phyloP scores from a whole-genome alignment of 1,140 invertebrate species.

The Apis cerana region DNA sequence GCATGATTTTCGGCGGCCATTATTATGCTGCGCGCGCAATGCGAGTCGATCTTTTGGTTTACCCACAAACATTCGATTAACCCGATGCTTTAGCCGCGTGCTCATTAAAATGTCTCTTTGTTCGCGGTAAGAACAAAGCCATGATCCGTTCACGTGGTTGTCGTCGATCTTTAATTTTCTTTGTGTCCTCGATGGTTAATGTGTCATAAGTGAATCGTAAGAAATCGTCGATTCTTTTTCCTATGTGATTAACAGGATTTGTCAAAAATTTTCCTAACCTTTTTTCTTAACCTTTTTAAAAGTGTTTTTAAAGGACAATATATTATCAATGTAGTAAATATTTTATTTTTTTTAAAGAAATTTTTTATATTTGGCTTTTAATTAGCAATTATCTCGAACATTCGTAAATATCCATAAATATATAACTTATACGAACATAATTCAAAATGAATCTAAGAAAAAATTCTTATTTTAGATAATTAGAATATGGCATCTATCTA shows the following conservation, averaged over 20 bases:
- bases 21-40: constrained; percentile 42
- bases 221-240: background rate
- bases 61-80: constrained; percentile 64
- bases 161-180: constrained; percentile 33
- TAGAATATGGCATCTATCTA: background rate
- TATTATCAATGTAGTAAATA: too few species aligned
- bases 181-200: constrained; percentile 40
- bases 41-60: constrained; percentile 34
- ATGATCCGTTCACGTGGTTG: constrained; percentile 19
- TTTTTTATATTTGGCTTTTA: background rate
- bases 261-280: background rate
- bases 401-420: too few species aligned
- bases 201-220: background rate
- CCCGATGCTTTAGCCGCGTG: constrained; percentile 35
- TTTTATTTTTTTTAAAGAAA: too few species aligned
- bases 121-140: constrained; percentile 54
- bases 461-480: background rate
- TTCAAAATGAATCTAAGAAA: constrained; percentile 28
- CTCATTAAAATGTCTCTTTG: constrained; percentile 68
- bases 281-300: background rate
- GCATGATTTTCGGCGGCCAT: constrained; percentile 48
- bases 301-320: too few species aligned
- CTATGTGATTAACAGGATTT: constrained; percentile 6
- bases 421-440: background rate
- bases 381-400: background rate